These are phyloP conservation scores for Platycercus adscitus DNA, from an alignment of 2,113 vertebrate genomes.

Conservation along the genomic window DNA sequence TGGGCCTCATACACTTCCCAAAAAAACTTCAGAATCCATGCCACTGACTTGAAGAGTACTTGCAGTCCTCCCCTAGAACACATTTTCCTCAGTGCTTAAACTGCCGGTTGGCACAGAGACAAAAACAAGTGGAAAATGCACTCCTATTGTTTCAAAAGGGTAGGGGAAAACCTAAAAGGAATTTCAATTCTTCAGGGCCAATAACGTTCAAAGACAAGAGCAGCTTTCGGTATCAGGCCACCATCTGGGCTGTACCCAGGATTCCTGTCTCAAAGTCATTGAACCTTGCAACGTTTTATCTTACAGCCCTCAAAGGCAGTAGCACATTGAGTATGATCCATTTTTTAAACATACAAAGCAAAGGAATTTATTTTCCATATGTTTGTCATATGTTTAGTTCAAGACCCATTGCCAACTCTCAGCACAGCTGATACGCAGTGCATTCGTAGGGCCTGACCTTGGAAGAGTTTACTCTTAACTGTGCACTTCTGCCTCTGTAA, in stretches of 20 bases:
- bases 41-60: not conserved
- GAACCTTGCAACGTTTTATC: conserved; percentile 25
- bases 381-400: conserved; percentile 49
- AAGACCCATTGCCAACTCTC: not conserved
- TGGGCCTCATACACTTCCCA: not conserved
- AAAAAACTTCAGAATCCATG: not conserved
- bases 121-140: not conserved
- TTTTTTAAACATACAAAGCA: conserved; percentile 20
- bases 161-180: not conserved
- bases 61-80: not conserved
- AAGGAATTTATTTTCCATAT: conserved; percentile 41
- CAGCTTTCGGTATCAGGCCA: conserved; percentile 5
- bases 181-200: conserved; percentile 24
- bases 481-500: not conserved
- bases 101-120: not conserved
- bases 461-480: not conserved
- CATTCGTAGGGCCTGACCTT: not conserved
- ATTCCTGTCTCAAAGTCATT: conserved; percentile 24
- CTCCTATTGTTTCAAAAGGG: not conserved
- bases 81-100: not conserved
- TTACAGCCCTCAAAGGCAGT: conserved; percentile 41
- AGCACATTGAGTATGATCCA: not conserved
- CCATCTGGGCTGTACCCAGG: conserved; percentile 28
- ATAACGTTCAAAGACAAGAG: conserved; percentile 44
- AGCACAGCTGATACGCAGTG: not conserved